phyloP scores from a whole-genome alignment of 1,140 invertebrate species.

The Oryctes rhinoceros region DNA sequence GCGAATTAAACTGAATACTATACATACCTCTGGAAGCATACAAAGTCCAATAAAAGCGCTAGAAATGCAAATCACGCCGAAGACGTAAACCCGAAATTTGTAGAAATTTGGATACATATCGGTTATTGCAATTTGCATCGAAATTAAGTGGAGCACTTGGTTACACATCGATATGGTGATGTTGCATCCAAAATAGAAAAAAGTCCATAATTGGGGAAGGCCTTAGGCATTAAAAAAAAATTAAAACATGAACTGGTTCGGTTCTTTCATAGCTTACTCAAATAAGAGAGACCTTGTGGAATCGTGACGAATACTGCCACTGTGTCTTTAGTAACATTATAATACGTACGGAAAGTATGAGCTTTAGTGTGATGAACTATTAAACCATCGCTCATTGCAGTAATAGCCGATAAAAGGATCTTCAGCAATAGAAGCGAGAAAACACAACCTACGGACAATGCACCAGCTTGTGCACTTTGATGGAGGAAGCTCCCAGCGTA shows the following conservation, averaged over 20 bases:
- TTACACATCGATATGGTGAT: neutral
- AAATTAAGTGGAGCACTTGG: constrained; percentile 23
- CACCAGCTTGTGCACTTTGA: neutral
- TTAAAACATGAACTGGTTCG: no score
- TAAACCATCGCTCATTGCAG: neutral
- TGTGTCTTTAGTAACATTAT: neutral
- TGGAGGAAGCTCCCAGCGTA: neutral
- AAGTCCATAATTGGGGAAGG: constrained; percentile 22
- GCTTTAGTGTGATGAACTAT: neutral
- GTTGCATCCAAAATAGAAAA: neutral
- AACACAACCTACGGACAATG: neutral
- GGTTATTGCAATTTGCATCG: constrained; percentile 1
- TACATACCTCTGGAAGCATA: neutral
- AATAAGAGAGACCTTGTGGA: neutral
- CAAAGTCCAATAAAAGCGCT: neutral
- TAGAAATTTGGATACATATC: constrained; percentile 29
- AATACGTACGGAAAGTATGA: neutral
- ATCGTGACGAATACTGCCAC: neutral
- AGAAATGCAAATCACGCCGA: neutral
- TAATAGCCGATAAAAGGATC: neutral
- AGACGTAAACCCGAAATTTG: constrained; percentile 17
- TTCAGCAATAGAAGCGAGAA: neutral
- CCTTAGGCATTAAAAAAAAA: neutral
- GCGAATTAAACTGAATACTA: neutral
- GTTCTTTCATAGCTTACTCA: neutral